Evolutionary conservation across 2,113 vertebrate genomes (phyloP).

Genomic region (Athene cunicularia): DNA sequence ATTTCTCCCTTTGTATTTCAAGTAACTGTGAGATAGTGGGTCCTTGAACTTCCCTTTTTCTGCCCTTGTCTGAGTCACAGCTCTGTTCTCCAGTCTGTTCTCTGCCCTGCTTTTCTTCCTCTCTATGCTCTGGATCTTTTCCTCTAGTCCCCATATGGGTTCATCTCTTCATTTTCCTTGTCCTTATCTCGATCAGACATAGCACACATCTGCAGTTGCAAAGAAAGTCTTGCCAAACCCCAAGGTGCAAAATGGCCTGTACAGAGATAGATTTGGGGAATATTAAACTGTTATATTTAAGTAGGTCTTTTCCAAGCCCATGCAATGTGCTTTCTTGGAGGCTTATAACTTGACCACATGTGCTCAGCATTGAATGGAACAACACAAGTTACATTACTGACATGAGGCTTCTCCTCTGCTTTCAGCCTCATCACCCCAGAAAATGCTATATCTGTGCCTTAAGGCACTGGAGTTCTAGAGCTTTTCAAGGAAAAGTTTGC

Average conservation of each 20-base stretch:
- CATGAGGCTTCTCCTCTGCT: background rate
- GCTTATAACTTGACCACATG: background rate
- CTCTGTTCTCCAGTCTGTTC: too few relatives aligned
- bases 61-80: background rate
- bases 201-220: background rate
- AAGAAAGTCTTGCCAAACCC: background rate
- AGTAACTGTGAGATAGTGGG: background rate
- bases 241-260: background rate
- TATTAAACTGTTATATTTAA: background rate
- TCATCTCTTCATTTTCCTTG: background rate
- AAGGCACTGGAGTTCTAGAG: background rate
- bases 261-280: background rate
- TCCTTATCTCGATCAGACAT: background rate
- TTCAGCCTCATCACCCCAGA: background rate
- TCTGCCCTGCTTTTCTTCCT: background rate
- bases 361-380: background rate
- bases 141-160: background rate
- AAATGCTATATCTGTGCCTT: background rate
- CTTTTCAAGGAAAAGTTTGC: slow-evolving; percentile 20
- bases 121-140: background rate
- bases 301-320: background rate
- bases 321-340: background rate
- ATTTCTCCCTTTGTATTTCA: background rate
- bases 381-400: background rate
- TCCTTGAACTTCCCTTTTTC: background rate